Percentiles rank a stretch among this genome's conserved stretches.
These are phyloP conservation scores for Dipus sagitta DNA, from an alignment of 2,797 vertebrate species.

Conservation along the genomic window DNA sequence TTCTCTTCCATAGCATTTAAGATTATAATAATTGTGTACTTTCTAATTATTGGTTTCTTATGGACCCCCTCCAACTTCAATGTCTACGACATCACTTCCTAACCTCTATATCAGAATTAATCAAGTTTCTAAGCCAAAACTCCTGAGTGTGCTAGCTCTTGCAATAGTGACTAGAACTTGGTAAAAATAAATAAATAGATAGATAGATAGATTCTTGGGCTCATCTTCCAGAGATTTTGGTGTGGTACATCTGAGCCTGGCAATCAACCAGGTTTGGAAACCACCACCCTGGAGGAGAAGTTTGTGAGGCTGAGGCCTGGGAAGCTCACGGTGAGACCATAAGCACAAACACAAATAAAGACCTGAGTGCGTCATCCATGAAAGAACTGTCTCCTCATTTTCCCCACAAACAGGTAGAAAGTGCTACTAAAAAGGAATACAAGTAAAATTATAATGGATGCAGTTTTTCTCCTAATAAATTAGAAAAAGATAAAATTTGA, in stretches of 20 bases:
- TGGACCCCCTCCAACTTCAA: neutral
- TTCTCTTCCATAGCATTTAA: neutral
- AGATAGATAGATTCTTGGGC: neutral
- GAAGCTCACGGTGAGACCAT: neutral
- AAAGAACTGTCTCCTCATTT: neutral
- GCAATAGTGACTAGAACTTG: neutral
- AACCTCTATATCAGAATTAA: neutral
- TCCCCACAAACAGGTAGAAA: neutral
- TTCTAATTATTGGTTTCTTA: neutral
- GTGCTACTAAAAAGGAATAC: neutral
- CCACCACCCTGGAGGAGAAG: neutral
- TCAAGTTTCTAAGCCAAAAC: neutral
- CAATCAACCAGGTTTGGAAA: neutral
- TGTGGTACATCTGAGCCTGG: neutral
- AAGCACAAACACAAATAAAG: constrained; percentile 10
- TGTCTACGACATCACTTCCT: neutral
- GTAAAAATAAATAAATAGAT: neutral
- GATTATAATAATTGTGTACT: neutral
- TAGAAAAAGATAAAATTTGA: neutral
- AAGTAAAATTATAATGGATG: neutral
- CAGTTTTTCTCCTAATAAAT: neutral
- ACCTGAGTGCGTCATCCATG: neutral
- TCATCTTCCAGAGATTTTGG: neutral
- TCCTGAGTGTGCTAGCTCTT: neutral
- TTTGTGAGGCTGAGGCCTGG: neutral